These are phyloP conservation scores for Epirrita christyi DNA, from an alignment of 2,888 invertebrate species.

Conservation along the genomic window DNA sequence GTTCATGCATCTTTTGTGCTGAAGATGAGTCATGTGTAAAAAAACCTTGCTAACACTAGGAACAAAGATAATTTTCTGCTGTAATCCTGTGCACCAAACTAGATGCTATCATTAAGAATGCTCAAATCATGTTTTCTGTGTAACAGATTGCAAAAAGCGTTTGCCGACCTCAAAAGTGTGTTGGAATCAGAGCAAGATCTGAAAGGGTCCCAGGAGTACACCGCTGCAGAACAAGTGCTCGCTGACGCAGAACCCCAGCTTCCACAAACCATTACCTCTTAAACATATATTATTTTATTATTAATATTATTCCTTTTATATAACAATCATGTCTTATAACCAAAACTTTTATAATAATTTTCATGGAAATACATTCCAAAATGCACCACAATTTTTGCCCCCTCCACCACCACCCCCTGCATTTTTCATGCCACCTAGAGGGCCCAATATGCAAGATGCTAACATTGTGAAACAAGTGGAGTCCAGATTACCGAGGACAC, in stretches of 20 bases:
- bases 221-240: slow-evolving; percentile 87
- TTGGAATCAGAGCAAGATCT: slow-evolving; percentile 91
- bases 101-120: no score
- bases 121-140: background rate
- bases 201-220: slow-evolving; percentile 89
- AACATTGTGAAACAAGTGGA: slow-evolving; percentile 61
- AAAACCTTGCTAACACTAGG: no score
- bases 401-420: slow-evolving; percentile 55
- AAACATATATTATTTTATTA: slow-evolving; percentile 44
- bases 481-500: slow-evolving; percentile 24
- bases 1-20: slow-evolving; percentile 3
- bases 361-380: slow-evolving; percentile 72
- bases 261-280: slow-evolving; percentile 62
- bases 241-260: slow-evolving; percentile 87
- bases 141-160: slow-evolving; percentile 88
- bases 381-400: slow-evolving; percentile 43
- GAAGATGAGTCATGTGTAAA: slow-evolving; percentile 16
- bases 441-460: slow-evolving; percentile 47
- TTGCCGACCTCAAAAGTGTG: slow-evolving; percentile 89
- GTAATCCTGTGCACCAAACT: no score
- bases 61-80: no score
- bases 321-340: slow-evolving; percentile 75
- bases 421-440: slow-evolving; percentile 45
- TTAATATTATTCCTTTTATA: slow-evolving; percentile 52
- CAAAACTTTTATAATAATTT: slow-evolving; percentile 67